Evolutionary conservation across 2,797 vertebrate species (phyloP), one percentile per base, ranked within the genome.

Genomic region (Enteromius anoplus): DNA sequence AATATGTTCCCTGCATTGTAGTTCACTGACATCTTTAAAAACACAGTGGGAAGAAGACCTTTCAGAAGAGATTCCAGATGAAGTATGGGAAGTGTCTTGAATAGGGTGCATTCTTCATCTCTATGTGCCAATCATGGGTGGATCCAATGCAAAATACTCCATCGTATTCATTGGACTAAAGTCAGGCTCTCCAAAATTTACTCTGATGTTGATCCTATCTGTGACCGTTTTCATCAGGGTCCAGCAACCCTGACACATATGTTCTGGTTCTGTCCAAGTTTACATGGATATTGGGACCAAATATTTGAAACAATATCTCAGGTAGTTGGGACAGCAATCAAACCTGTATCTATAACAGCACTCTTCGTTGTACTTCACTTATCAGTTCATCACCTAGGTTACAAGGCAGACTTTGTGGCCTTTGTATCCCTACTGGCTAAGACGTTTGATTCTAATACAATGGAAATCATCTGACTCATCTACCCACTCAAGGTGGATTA

Each of bases 281-380:
- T 69, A 53, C 23, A 34, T 29, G 14, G 21, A 53, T 10, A 68
- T 51, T 78, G 75, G 37, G n/a, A 19, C 5, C 14, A 45, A 23
- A 65, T 78, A 17, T 58, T 75, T 23, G 11, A 26, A 5, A 84
- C 86, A 88, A 87, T 88, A 34, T 32, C 86, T 88, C 21, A 70
- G 21, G 21, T 70, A 45, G 21, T 12, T 51, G 47, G 45, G 23
- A 72, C 15, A 72, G 2, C 0, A 51, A 51, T 72, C 8, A 32
- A 34, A 53, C 15, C 70, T 32, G 69, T 72, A 17, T 6, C 8
- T 0, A 29, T 21, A 72, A 51, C 70, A 19, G 45, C 70, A 21
- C 45, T 21, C 14, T 51, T 51, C 0, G 17, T 7, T 29, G 3
- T 3, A 32, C 70, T 51, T 72, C 8, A 17, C 2, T 51, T 29